Evolutionary conservation across 2,113 vertebrate species (phyloP).

Genomic region (Anseranas semipalmata): DNA sequence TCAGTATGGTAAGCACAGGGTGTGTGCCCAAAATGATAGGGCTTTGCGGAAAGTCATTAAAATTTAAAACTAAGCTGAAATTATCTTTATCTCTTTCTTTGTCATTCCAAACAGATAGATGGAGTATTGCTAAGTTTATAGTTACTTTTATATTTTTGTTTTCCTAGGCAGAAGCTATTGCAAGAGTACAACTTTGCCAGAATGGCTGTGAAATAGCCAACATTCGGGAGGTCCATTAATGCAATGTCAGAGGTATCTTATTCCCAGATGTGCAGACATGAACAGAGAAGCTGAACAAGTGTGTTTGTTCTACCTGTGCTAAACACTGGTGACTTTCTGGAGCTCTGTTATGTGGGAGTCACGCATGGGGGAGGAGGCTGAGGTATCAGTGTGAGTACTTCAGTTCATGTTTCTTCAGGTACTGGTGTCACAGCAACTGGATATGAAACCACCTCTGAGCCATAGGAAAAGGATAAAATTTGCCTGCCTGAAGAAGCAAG

Average conservation of each 20-base stretch:
- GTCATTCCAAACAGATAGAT: background rate
- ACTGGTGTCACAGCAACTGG: background rate
- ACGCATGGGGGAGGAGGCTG: background rate
- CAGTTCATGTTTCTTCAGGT: background rate
- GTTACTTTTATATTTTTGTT: background rate
- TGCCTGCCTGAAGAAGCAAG: background rate
- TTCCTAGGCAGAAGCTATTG: background rate
- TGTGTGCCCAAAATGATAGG: background rate
- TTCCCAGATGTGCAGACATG: background rate
- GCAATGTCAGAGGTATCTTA: background rate
- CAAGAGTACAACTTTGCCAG: background rate
- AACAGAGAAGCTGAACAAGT: background rate
- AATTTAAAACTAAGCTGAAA: background rate
- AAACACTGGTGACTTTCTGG: background rate
- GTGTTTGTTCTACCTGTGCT: background rate
- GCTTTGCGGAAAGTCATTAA: background rate
- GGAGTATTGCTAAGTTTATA: background rate
- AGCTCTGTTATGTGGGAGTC: background rate
- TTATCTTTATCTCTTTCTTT: background rate
- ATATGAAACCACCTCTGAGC: background rate
- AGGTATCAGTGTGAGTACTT: background rate
- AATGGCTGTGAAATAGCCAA: background rate
- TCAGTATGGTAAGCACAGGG: background rate
- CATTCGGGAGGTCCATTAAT: background rate
- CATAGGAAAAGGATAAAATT: background rate